These are phyloP conservation scores for Labeo catla DNA, from an alignment of 2,113 vertebrate species.

Conservation along the genomic window DNA sequence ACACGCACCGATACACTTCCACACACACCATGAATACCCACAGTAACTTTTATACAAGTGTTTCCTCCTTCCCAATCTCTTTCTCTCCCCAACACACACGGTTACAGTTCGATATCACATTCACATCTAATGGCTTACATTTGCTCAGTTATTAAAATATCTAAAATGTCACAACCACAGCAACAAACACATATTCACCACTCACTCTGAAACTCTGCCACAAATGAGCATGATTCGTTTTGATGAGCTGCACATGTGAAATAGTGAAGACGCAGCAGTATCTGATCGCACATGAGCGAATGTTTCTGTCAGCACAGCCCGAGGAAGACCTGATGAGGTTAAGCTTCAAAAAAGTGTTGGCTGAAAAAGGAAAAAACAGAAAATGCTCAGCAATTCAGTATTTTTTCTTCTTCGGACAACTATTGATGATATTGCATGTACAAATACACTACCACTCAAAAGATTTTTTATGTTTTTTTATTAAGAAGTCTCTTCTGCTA, in stretches of 20 bases:
- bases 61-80: neutral
- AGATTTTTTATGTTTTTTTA: too few species aligned
- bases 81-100: neutral
- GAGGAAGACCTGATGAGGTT: conserved; percentile 4
- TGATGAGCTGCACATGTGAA: neutral
- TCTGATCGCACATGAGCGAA: neutral
- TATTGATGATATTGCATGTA: neutral
- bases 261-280: neutral
- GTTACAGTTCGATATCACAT: neutral
- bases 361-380: neutral
- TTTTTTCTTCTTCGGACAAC: neutral
- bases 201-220: neutral
- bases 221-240: neutral
- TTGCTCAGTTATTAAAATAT: conserved; percentile 1
- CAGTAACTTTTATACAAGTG: neutral
- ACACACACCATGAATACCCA: neutral
- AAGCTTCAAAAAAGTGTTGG: neutral
- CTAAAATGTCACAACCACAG: neutral
- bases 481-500: too few species aligned
- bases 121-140: neutral
- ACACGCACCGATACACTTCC: conserved; percentile 1
- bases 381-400: neutral
- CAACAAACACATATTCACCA: neutral
- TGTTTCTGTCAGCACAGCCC: conserved; percentile 9
- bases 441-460: too few species aligned